Percentiles rank a stretch among this genome's conserved stretches.
These are phyloP conservation scores for Sussaba pulchella DNA, from an alignment of 2,888 invertebrate genomes.

Conservation along the genomic window DNA sequence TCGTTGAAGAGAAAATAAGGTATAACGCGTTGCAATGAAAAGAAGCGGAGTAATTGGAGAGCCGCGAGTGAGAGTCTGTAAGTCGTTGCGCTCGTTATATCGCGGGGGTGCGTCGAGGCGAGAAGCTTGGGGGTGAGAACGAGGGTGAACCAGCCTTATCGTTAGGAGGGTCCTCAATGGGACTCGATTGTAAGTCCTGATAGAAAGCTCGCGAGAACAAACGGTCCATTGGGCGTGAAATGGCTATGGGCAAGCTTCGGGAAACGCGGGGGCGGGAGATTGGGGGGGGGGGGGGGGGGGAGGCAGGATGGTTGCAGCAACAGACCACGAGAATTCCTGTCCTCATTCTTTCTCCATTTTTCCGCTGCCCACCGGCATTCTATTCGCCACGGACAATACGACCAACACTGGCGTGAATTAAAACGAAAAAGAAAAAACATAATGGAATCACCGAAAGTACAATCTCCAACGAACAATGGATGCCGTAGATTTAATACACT, in stretches of 20 bases:
- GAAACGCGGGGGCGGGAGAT: neutral
- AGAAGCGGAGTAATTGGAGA: constrained; percentile 59
- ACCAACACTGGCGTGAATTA: constrained; percentile 11
- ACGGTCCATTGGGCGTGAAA: constrained; percentile 67
- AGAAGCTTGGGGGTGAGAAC: constrained; percentile 28
- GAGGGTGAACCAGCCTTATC: constrained; percentile 69
- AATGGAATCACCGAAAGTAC: constrained; percentile 31
- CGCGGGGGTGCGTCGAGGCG: constrained; percentile 21
- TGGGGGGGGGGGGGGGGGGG: constrained; percentile 34
- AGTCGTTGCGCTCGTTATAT: constrained; percentile 60
- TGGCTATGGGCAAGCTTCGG: constrained; percentile 52
- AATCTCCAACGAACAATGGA: constrained; percentile 43
- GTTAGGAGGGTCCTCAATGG: constrained; percentile 70
- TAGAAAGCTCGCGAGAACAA: constrained; percentile 62
- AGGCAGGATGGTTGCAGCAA: neutral
- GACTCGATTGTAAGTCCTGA: constrained; percentile 68
- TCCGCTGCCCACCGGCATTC: neutral
- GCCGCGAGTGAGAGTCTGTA: constrained; percentile 24
- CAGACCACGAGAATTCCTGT: constrained; percentile 18
- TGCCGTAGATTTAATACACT: constrained; percentile 32
- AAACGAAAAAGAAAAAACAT: constrained; percentile 4
- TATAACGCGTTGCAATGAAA: constrained; percentile 36
- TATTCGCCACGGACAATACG: constrained; percentile 31
- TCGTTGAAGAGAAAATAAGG: constrained; percentile 33
- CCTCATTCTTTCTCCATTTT: constrained; percentile 26